Evolutionary conservation across 2,888 invertebrate genomes (phyloP).

Genomic region (Cerastoderma edule): DNA sequence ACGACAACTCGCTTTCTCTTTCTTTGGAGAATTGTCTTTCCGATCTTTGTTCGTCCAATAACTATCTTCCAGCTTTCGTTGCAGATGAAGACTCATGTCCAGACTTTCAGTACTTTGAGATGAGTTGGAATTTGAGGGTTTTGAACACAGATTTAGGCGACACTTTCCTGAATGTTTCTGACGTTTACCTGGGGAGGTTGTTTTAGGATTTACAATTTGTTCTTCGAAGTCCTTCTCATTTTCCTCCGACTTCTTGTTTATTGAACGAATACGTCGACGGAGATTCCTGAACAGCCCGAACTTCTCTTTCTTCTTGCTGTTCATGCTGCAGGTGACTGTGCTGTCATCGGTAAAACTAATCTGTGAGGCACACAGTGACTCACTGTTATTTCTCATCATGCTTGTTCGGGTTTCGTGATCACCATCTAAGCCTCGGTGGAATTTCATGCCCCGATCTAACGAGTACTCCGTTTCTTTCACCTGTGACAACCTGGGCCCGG

Average conservation of each 20-base stretch:
- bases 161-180: constrained; percentile 70
- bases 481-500: constrained; percentile 66
- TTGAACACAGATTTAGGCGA: constrained; percentile 67
- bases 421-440: constrained; percentile 38
- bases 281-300: constrained; percentile 74
- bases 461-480: constrained; percentile 26
- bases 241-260: constrained; percentile 67
- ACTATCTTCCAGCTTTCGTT: constrained; percentile 58
- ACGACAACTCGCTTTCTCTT: constrained; percentile 74
- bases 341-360: constrained; percentile 61
- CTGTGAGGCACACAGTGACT: constrained; percentile 58
- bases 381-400: constrained; percentile 50
- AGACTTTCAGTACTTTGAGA: constrained; percentile 76
- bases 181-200: constrained; percentile 64
- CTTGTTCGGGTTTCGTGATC: constrained; percentile 43
- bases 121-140: constrained; percentile 70
- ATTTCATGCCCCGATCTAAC: constrained; percentile 21
- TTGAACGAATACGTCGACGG: constrained; percentile 68
- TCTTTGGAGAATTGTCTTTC: constrained; percentile 64
- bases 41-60: constrained; percentile 74
- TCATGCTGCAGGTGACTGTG: constrained; percentile 48
- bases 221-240: constrained; percentile 67
- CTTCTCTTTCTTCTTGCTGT: constrained; percentile 71
- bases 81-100: constrained; percentile 68
- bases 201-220: constrained; percentile 36